A percentile compares a stretch with the other conserved stretches of the same genome.
Conservation (phyloP, 2,113 vertebrate species). For the Bujurquina vittata region DNA sequence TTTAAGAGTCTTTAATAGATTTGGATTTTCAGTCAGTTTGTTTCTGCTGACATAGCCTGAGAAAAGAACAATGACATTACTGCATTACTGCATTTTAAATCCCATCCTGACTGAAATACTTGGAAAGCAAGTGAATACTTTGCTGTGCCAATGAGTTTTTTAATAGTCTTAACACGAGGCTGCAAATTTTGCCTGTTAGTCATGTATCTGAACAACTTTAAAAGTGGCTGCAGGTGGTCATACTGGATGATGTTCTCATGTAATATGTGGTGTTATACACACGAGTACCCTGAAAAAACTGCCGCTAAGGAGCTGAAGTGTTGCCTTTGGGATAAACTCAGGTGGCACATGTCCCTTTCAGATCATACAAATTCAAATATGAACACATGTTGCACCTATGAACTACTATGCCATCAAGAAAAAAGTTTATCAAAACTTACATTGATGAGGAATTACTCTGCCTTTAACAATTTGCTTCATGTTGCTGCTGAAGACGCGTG, state of each 20-base stretch:
- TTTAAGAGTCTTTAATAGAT: conserved; percentile 27
- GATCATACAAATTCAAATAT: neutral
- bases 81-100: neutral
- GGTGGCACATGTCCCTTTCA: neutral
- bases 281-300: neutral
- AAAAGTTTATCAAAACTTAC: neutral
- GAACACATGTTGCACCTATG: neutral
- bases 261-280: neutral
- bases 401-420: neutral
- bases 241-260: neutral
- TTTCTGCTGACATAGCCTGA: conserved; percentile 2
- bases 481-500: neutral
- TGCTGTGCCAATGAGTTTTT: neutral
- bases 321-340: neutral
- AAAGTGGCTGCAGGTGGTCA: neutral
- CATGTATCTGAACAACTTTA: neutral
- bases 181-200: too few species aligned
- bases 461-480: neutral
- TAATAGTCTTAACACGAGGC: neutral
- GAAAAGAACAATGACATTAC: neutral
- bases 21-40: conserved; percentile 13
- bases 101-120: neutral
- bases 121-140: neutral
- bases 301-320: neutral
- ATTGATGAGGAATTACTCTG: neutral